Base-by-base conservation (phyloP, 2,797 vertebrate species). In the Chloroceryle inda region DNA sequence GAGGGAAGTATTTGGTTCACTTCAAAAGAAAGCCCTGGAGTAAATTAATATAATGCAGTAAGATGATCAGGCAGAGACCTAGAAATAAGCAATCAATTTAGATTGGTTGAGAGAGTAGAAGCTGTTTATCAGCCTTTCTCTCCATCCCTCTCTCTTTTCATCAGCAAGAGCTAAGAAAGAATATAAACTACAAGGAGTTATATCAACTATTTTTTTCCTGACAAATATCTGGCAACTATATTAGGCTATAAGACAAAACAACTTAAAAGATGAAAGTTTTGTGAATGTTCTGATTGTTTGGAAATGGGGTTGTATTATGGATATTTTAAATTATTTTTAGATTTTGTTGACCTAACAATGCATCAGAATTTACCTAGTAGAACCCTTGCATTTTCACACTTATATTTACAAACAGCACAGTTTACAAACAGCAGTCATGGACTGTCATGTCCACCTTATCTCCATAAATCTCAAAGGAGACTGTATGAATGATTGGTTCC, bases 401-500 rank as follows among this genome's bases (percentile, higher is more conserved):
- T 88, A 0, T 1, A 8, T 61, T 68, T 35, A 35, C 35, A 35
- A 6, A 35, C 35, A 35, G 35, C 35, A 35, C 35, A 35, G 35
- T 35, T 35, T 35, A 35, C 35, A 35, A 93, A 37, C 10, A 66
- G 58, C 20, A 73, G 13, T n/a, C 4, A 3, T 3, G 26, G 61
- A 59, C 55, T 87, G 15, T 66, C 29, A 37, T 55, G 89, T 92
- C 76, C 80, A 72, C 37, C 35, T 59, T 11, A 94, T 76, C 38
- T 73, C 44, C 5, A 18, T 72, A 69, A 89, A 69, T 85, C 84
- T 94, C 77, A 78, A 89, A 89, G 73, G 72, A 94, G 63, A 78
- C 52, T 89, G 91, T 90, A 84, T 92, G 89, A 96, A 94, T 91
- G 75, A 92, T 75, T 95, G 47, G 73, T 93, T 92, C 76, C 35